A percentile compares a stretch with the other conserved stretches of the same genome.
phyloP scores from a whole-genome alignment of 2,113 vertebrate genomes.

The Myiopsitta monachus region DNA sequence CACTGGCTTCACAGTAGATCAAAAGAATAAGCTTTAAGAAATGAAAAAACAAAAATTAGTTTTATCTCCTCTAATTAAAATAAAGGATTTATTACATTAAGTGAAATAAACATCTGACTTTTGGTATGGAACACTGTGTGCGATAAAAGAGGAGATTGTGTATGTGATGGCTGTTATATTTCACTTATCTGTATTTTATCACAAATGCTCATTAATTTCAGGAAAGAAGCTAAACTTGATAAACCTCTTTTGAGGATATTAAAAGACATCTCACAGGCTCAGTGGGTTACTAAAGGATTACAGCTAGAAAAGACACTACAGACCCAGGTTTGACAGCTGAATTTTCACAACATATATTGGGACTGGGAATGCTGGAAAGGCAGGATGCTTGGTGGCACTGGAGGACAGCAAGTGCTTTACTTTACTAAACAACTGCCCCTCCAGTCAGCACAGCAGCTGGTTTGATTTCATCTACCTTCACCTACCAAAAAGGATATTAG shows the following conservation, averaged over 20 bases:
- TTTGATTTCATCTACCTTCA: constrained; percentile 6
- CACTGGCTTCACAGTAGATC: neutral
- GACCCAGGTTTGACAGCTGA: neutral
- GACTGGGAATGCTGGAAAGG: neutral
- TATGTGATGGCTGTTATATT: neutral
- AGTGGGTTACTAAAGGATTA: neutral
- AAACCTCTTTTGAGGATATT: neutral
- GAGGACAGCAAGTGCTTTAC: neutral
- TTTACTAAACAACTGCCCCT: neutral
- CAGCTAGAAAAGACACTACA: neutral
- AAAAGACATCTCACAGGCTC: neutral
- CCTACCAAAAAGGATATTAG: neutral
- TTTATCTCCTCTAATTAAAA: neutral
- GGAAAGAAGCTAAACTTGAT: neutral
- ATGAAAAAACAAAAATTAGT: neutral
- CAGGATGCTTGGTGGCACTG: neutral
- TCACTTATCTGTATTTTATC: neutral
- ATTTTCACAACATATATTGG: neutral
- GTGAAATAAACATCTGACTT: neutral
- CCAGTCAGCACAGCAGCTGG: neutral
- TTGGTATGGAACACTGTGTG: neutral
- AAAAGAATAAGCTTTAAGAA: neutral
- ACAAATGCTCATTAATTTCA: neutral
- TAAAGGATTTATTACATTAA: neutral
- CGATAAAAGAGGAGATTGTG: neutral